Evolutionary conservation across 2,113 vertebrate genomes (phyloP), one percentile per base, ranked within the genome.

Genomic region (Thamnophis sirtalis): DNA sequence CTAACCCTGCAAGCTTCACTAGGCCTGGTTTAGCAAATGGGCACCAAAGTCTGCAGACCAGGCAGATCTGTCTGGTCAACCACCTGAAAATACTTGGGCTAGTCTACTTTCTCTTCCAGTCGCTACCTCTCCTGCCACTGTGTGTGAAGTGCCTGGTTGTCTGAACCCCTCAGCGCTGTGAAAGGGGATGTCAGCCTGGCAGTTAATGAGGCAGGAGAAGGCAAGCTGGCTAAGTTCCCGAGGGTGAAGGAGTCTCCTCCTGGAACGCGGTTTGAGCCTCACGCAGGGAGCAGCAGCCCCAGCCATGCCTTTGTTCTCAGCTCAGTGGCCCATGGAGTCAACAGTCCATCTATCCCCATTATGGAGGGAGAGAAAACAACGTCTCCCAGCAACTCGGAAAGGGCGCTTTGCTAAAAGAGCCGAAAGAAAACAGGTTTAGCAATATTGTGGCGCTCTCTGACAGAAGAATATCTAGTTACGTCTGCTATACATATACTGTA

Each of bases 251-350:
- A 98, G 97, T 98, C 97, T 96, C 93, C 98, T 98, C 98, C 98
- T 96, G 0, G 95, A 97, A 98, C 96, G 98, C 98, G 98, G 98
- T 99, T 98, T 98, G 98, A 98, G 98, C 98, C 98, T 98, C 98
- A 98, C 98, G 98, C 98, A 97, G 98, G 97, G 98, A 99, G 98
- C 98, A 99, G 98, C 98, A 98, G 98, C 96, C 97, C 96, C 97
- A 97, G 96, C 98, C 98, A 96, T 98, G 98, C 98, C 98, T 98
- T 98, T 98, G 97, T 97, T 98, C 97, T 91, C 91, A 93, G 95
- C 96, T 97, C 93, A 0, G 86, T 95, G 96, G 96, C 95, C 94
- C 60, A 54, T 48, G 68, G 73, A 94, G 97, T 98, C 97, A 97
- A 98, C 97, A 97, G 97, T 96, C 97, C 97, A 98, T 98, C 97